phyloP scores from a whole-genome alignment of 2,113 vertebrate genomes.

The Saguinus midas region DNA sequence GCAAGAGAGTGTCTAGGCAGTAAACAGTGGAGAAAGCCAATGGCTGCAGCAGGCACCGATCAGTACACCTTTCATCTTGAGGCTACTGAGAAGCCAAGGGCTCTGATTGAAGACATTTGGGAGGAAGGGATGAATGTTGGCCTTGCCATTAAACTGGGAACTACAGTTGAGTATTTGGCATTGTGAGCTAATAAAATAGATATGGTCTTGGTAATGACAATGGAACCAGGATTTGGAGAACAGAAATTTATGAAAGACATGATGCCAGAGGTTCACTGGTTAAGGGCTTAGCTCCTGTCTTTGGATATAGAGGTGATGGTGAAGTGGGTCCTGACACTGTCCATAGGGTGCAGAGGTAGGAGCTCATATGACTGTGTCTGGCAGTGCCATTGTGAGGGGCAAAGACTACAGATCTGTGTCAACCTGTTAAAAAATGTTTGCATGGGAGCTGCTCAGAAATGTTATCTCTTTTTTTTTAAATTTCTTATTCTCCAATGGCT shows the following conservation, averaged over 20 bases:
- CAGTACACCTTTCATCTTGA: constrained; percentile 94
- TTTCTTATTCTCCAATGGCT: too few relatives aligned
- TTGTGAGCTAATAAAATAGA: constrained; percentile 93
- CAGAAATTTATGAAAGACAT: constrained; percentile 97
- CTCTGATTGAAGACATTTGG: constrained; percentile 92
- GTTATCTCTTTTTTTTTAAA: constrained; percentile 83
- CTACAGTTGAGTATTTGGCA: constrained; percentile 90
- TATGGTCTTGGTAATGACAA: constrained; percentile 95
- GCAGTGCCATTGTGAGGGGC: constrained; percentile 95
- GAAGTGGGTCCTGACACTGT: constrained; percentile 95
- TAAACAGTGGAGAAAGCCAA: constrained; percentile 93
- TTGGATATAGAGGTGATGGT: constrained; percentile 97
- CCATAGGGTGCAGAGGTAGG: constrained; percentile 98
- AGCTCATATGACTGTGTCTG: constrained; percentile 98
- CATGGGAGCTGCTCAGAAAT: constrained; percentile 96
- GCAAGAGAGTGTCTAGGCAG: constrained; percentile 93
- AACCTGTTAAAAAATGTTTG: constrained; percentile 92
- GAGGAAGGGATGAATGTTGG: constrained; percentile 94
- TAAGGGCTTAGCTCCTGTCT: constrained; percentile 96
- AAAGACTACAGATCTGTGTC: constrained; percentile 94
- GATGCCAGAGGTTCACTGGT: constrained; percentile 96
- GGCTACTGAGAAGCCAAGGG: constrained; percentile 88
- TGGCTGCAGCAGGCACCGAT: constrained; percentile 91
- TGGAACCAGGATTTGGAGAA: constrained; percentile 94
- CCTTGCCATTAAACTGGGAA: constrained; percentile 93